Evolutionary conservation across 2,113 vertebrate species (phyloP), one percentile per base, ranked within the genome.

Genomic region (Antechinus stuartii): DNA sequence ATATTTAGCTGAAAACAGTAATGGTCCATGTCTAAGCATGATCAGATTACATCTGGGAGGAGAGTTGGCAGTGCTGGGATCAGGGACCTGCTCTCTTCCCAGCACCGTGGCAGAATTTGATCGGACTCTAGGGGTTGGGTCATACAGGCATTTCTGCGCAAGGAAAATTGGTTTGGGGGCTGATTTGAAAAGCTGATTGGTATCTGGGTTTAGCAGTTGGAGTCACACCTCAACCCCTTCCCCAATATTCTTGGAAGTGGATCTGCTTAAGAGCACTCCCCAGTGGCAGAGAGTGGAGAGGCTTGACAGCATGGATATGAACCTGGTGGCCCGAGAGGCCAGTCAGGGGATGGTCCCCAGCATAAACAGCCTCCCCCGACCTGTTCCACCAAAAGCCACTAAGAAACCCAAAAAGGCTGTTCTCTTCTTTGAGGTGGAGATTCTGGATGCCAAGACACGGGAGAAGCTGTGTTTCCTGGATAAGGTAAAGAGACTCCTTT

Each of bases 371-470:
- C 3, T 91, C 2, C 95, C 98, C 0, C 9, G 94, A n/a, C 95
- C 97, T 90, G 0, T 42, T 26, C 93, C 99, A 98, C 97, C 98
- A 50, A 99, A 99, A 97, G 96, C 98, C 6, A 89, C 98, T 47
- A 99, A 99, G 98, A 99, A 99, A 97, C 56, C 98, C 98, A 99
- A 99, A 98, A 99, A 99, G 95, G 99, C 99, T 91, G 99, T 99
- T 97, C 99, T 99, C 97, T 99, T 99, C 98, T 99, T 99, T 35
- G 99, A 99, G 99, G 99, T 99, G 99, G 99, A 99, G 99, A 99
- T 99, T 96, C 98, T 99, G 98, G 99, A 99, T 0, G 99, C 99
- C 89, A 99, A 99, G 98, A 99, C 99, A 0, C 98, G 99, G 98
- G 99, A 99, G 98, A 99, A 99, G 98, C 99, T 99, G 94, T 99